Conservation (phyloP, 1,140 invertebrate genomes). For the Stegodyphus dumicola region DNA sequence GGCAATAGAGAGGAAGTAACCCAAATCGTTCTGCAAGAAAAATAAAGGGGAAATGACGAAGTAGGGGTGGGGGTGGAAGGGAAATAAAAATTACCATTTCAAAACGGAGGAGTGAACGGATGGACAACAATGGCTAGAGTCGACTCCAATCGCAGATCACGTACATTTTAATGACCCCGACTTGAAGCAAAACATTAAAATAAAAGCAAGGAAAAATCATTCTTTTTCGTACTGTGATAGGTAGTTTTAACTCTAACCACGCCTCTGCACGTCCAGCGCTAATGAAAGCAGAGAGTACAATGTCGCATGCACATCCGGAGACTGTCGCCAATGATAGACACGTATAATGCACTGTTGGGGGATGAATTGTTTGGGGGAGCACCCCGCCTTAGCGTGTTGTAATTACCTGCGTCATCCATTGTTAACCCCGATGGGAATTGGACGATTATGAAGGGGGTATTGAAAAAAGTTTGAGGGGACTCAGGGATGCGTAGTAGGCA, state of each 20-base stretch:
- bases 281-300: constrained; percentile 54
- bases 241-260: not conserved
- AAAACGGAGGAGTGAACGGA: not conserved
- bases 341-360: too few species aligned
- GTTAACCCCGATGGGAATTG: constrained; percentile 54
- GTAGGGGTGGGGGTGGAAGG: not conserved
- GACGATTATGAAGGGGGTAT: constrained; percentile 15
- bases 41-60: not conserved
- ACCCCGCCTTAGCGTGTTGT: constrained; percentile 34
- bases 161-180: constrained; percentile 53
- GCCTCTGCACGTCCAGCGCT: constrained; percentile 41
- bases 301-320: constrained; percentile 58
- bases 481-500: too few species aligned
- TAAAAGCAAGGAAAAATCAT: constrained; percentile 18
- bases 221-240: not conserved
- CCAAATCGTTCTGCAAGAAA: not conserved
- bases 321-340: constrained; percentile 51
- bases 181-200: constrained; percentile 16
- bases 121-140: constrained; percentile 30
- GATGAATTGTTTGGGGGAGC: not conserved
- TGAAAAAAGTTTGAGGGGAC: too few species aligned
- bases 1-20: constrained; percentile 7
- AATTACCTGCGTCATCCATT: constrained; percentile 56
- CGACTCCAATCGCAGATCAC: constrained; percentile 47
- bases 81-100: not conserved